phyloP scores from a whole-genome alignment of 2,888 invertebrate species.

The Tridacna gigas region DNA sequence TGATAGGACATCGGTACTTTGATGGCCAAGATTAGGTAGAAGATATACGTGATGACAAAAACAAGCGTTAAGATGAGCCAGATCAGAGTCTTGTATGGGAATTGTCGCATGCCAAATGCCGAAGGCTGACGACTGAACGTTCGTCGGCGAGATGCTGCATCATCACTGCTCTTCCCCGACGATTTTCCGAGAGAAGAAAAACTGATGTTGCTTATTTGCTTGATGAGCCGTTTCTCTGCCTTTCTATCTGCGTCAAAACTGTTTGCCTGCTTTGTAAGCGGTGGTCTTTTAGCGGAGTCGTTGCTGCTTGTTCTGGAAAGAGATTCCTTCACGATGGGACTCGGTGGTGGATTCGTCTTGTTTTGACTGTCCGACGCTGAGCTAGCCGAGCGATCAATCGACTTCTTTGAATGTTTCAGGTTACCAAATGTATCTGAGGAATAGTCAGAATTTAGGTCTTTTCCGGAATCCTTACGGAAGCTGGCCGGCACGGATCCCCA shows the following conservation, averaged over 20 bases:
- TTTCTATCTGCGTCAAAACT: slow-evolving; percentile 29
- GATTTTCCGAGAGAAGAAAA: slow-evolving; percentile 14
- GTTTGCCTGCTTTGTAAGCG: slow-evolving; percentile 39
- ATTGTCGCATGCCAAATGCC: slow-evolving; percentile 52
- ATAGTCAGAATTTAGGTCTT: slow-evolving; percentile 52
- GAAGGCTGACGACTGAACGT: slow-evolving; percentile 57
- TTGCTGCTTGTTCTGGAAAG: not conserved
- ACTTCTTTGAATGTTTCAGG: slow-evolving; percentile 18
- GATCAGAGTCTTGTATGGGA: slow-evolving; percentile 58
- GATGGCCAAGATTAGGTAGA: slow-evolving; percentile 43
- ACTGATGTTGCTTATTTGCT: slow-evolving; percentile 47
- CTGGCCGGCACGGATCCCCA: slow-evolving; percentile 54
- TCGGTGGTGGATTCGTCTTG: slow-evolving; percentile 4
- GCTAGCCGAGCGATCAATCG: slow-evolving; percentile 40
- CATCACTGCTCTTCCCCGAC: slow-evolving; percentile 7
- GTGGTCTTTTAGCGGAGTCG: slow-evolving; percentile 32
- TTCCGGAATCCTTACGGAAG: slow-evolving; percentile 57
- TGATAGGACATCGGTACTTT: slow-evolving; percentile 30
- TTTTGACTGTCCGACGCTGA: slow-evolving; percentile 38
- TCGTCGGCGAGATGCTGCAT: slow-evolving; percentile 30
- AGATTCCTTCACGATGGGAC: slow-evolving; percentile 30
- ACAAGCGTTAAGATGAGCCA: slow-evolving; percentile 54
- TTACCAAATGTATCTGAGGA: slow-evolving; percentile 63
- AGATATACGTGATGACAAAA: slow-evolving; percentile 46
- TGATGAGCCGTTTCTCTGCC: slow-evolving; percentile 44